Base-by-base conservation (phyloP, 2,888 invertebrate species). In the Bhutanitis thaidina region DNA sequence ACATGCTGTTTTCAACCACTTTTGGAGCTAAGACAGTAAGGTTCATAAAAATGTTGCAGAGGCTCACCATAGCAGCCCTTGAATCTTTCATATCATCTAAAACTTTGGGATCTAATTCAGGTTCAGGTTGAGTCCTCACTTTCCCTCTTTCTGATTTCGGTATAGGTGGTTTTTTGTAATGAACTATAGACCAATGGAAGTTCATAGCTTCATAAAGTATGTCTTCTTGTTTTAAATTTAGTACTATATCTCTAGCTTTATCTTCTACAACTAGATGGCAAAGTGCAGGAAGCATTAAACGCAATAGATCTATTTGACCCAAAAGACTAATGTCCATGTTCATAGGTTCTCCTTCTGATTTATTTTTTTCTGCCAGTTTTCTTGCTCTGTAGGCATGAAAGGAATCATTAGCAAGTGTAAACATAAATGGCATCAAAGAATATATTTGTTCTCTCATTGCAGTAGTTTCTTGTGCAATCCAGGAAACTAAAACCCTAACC, bases 231-330 rank as follows among this genome's bases (percentile, higher is more conserved):
- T 95, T 94, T 45, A 92, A 89, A 53, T 94, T 92, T 43, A 97
- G 84, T 57, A 97, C 90, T 53, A 97, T 93, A 68, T 94, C 92
- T 59, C 97, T 91, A 0, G 96, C 94, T 62, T 94, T 93, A 65
- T 98, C 97, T 85, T 98, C 98, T 15, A 97, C 96, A 30, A 96
- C 94, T 61, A 98, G 91, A 77, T 98, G 97, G 68, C 97, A 98
- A 3, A 98, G 82, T 1, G 96, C 97, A 1, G 98, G 97, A 53
- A 98, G 83, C 88, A 98, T 92, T 35, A 97, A 91, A 46, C 97
- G 91, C 13, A 98, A 78, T 40, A 97, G 88, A 77, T 97, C 96
- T 37, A 93, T 80, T 61, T 92, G 90, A 38, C 92, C 91, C 64
- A 91, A 75, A 27, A 92, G 82, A 63, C 67, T 67, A 13, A 67